phyloP scores from a whole-genome alignment of 2,113 vertebrate species.

The Oreochromis tanganicae region DNA sequence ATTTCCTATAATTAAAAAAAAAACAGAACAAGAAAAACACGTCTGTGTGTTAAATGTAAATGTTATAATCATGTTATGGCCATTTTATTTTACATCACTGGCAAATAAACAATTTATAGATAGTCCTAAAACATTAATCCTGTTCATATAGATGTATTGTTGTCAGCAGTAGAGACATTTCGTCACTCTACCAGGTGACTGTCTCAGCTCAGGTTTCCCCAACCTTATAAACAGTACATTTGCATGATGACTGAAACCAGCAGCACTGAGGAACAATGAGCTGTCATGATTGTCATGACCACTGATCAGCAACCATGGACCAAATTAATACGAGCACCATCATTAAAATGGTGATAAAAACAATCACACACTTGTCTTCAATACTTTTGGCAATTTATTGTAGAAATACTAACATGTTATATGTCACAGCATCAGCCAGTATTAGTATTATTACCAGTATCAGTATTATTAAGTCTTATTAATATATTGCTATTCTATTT shows the following conservation, averaged over 20 bases:
- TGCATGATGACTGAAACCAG: background rate
- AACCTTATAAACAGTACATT: background rate
- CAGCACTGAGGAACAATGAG: background rate
- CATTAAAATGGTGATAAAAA: background rate
- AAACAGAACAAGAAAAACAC: background rate
- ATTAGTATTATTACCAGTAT: background rate
- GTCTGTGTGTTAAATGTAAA: background rate
- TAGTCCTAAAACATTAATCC: background rate
- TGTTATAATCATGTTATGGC: background rate
- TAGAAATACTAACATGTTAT: background rate
- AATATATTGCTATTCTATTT: background rate
- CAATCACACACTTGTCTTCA: background rate
- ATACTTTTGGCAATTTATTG: background rate
- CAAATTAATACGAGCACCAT: background rate
- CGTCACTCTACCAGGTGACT: background rate
- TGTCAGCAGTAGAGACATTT: background rate
- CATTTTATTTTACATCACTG: background rate
- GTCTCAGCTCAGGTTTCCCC: background rate
- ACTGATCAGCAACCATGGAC: background rate
- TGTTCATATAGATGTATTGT: background rate
- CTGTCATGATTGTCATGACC: background rate
- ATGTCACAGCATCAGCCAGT: background rate
- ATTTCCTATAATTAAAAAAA: background rate
- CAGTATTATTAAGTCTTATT: background rate
- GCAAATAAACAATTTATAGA: background rate